Evolutionary conservation across 1,140 invertebrate species (phyloP), one percentile per base, ranked within the genome.

Genomic region (Drosophila teissieri): DNA sequence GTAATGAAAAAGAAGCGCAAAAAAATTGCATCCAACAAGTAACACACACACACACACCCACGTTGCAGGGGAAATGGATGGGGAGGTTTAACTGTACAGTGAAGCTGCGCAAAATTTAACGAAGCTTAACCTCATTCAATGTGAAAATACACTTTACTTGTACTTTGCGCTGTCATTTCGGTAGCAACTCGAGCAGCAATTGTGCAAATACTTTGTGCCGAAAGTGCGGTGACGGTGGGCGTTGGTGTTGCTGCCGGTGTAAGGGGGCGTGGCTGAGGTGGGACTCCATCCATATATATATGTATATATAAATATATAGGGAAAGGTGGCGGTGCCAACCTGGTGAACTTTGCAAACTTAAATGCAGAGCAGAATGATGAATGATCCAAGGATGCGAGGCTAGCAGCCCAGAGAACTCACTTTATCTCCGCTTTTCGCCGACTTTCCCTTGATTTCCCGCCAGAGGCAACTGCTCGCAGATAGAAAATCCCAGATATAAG

Each of bases 71-170:
- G 40, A 62, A 51, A 34, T 36, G 57, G 37, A 19, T 39, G 11
- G 49, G 44, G 27, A 5, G 14, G 40, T 39, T 39, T 68, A 45
- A 56, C 56, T 62, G 49, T 74, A 73, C 49, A 48, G 46, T 34
- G 58, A 72, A 53, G 60, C 83, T 77, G 79, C 56, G 77, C 68
- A 88, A 80, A 89, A 89, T 89, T 89, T 89, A 89, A 89, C 84
- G 84, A 89, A 89, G 84, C 84, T 89, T 89, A 89, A 89, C 80
- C 84, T 89, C 80, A 88, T 89, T 89, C 85, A 89, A 90, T 89
- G 84, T 56, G 70, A 90, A 84, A 86, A 89, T 80, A 86, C 84
- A 89, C 83, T 86, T 86, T 83, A 88, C 75, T 70, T 88, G 80
- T 82, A 89, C 80, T 89, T 89, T 89, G 80, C 84, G 84, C 84